phyloP scores from a whole-genome alignment of 2,113 vertebrate species.

The Empidonax traillii region DNA sequence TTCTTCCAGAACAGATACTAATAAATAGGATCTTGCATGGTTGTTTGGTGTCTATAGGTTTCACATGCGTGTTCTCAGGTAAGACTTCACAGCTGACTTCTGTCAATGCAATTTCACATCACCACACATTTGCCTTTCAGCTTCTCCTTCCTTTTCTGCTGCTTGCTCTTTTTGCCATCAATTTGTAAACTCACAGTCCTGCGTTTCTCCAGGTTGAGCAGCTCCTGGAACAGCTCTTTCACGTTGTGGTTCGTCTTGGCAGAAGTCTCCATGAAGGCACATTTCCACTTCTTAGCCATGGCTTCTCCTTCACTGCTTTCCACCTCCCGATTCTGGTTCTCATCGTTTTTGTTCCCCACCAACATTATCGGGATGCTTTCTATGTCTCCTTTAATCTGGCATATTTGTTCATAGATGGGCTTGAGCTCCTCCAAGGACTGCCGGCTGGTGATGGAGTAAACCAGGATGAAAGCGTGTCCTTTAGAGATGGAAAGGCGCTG shows the following conservation, averaged over 20 bases:
- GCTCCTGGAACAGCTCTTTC: constrained; percentile 83
- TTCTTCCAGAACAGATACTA: constrained; percentile 25
- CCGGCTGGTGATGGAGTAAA: constrained; percentile 81
- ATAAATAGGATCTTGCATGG: constrained; percentile 19
- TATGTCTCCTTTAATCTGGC: constrained; percentile 83
- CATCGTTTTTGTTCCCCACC: constrained; percentile 83
- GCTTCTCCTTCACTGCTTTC: constrained; percentile 79
- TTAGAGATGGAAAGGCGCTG: constrained; percentile 84
- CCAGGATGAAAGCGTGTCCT: constrained; percentile 83
- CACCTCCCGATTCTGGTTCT: constrained; percentile 79
- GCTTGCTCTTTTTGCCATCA: constrained; percentile 83
- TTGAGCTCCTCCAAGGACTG: constrained; percentile 84
- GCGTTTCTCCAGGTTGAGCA: constrained; percentile 84
- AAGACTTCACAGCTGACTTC: not conserved
- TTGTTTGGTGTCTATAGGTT: not conserved
- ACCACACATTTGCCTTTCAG: constrained; percentile 83
- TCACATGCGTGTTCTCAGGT: not conserved
- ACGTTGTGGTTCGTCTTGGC: constrained; percentile 83
- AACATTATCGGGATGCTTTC: constrained; percentile 84
- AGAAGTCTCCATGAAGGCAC: constrained; percentile 85
- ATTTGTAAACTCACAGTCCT: constrained; percentile 84
- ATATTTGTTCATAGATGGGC: constrained; percentile 83
- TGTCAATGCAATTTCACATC: constrained; percentile 66
- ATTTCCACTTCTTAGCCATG: constrained; percentile 81
- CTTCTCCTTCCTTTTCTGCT: constrained; percentile 83